Base-by-base conservation (phyloP, 2,888 invertebrate genomes). In the Mycogona germanica region DNA sequence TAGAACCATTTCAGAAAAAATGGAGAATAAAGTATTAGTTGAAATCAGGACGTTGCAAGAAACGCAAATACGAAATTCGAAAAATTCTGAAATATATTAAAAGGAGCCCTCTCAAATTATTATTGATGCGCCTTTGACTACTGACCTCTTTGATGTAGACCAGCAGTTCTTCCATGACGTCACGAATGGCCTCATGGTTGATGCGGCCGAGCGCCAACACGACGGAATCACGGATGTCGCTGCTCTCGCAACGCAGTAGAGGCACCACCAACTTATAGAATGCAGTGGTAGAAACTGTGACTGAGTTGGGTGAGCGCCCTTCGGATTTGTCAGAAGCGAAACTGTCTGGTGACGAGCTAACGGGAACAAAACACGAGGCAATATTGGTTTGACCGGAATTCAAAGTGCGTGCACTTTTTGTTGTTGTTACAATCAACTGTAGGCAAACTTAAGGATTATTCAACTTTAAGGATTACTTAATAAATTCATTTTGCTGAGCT, bases 201-300 rank as follows among this genome's bases (percentile, higher is more conserved):
- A 93, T 87, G 73, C 91, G 87, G 50, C 97, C 97, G 58, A 96
- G 78, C 1, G 96, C 96, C 62, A 85, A 80, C 14, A 96, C 87
- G 5, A 91, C 91, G 1, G 93, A 85, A 72, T 97, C 96, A 56
- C 96, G 75, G 58, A 98, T 89, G 68, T 98, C 97, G 1, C 80
- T 78, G 51, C 86, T 84, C 71, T 98, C 98, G 72, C 92, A 95
- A 52, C 92, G 78, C 52, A 97, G 76, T 61, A 96, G 76, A 7
- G 93, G 95, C 55, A 93, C 87, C 12, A 95, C 81, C 60, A 93
- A 76, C 72, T 95, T 95, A 71, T 96, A 96, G 29, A 97, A 75
- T 26, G 86, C 84, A 30, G 82, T 78, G 0, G 93, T 91, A 38
- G 89, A 82, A 41, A 87, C 83, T 59, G 61, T 59, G 40, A 59